Evolutionary conservation across 2,797 vertebrate species (phyloP).

Genomic region (Amniataba percoides): DNA sequence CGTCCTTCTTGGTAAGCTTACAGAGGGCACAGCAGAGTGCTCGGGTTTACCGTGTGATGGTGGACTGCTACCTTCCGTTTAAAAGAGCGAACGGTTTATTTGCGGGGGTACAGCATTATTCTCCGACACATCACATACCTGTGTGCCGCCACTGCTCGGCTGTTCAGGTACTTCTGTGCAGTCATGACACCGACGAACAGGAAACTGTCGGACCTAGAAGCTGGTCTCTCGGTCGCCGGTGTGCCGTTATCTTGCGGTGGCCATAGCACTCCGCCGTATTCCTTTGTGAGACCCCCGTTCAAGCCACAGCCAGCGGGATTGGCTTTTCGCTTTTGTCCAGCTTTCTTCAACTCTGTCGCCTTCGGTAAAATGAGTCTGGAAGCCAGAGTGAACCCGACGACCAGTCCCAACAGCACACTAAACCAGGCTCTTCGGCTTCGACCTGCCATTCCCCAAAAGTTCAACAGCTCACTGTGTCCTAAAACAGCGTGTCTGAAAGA

Average conservation of each 20-base stretch:
- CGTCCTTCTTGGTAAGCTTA: neutral
- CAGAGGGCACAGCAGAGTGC: neutral
- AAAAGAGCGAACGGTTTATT: neutral
- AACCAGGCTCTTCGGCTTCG: constrained; percentile 95
- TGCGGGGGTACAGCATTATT: no score
- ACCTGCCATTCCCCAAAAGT: constrained; percentile 90
- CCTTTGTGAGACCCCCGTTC: constrained; percentile 69
- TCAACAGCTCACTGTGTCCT: constrained; percentile 51
- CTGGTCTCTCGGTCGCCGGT: constrained; percentile 73
- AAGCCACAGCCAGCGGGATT: constrained; percentile 79
- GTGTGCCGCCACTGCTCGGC: constrained; percentile 92
- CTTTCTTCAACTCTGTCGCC: constrained; percentile 90
- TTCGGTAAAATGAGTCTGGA: constrained; percentile 92
- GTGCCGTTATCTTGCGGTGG: constrained; percentile 71
- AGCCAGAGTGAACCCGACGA: constrained; percentile 94
- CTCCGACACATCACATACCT: constrained; percentile 81
- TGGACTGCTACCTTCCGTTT: neutral
- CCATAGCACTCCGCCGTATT: constrained; percentile 72
- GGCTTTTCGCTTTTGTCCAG: constrained; percentile 87
- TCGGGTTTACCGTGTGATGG: no score
- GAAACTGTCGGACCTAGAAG: constrained; percentile 85
- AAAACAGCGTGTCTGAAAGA: constrained; percentile 29
- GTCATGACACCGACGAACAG: constrained; percentile 98
- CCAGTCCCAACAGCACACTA: constrained; percentile 93
- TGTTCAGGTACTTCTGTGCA: constrained; percentile 97